Percentiles rank a stretch among this genome's conserved stretches.
phyloP scores from a whole-genome alignment of 1,140 invertebrate species.

The Zaprionus africanus region DNA sequence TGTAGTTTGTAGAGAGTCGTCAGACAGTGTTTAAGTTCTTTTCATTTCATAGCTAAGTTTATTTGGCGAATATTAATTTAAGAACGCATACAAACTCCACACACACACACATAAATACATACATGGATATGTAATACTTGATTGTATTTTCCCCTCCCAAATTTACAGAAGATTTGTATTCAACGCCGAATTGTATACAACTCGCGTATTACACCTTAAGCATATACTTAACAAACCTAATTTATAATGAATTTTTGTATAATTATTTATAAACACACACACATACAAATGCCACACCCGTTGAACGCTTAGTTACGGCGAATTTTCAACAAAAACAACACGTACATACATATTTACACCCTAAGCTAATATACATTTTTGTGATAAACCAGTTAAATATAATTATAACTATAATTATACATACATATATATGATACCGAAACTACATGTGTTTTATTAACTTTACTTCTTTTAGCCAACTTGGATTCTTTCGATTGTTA shows the following conservation, averaged over 20 bases:
- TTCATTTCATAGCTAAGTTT: conserved; percentile 50
- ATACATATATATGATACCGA: conserved; percentile 56
- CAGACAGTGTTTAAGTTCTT: conserved; percentile 45
- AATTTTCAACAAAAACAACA: conserved; percentile 32
- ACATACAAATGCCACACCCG: neutral
- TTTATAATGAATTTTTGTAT: conserved; percentile 52
- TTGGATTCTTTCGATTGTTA: neutral
- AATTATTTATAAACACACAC: conserved; percentile 36
- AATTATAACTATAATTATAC: conserved; percentile 38
- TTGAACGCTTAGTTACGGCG: conserved; percentile 18
- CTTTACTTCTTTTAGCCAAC: no score
- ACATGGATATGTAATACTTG: conserved; percentile 4
- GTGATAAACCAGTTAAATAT: conserved; percentile 76
- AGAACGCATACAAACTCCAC: conserved; percentile 15
- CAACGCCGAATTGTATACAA: conserved; percentile 25
- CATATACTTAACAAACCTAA: conserved; percentile 48
- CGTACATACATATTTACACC: conserved; percentile 50
- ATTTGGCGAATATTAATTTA: conserved; percentile 78
- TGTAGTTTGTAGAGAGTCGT: conserved; percentile 54
- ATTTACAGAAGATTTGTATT: conserved; percentile 54
- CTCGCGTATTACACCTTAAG: conserved; percentile 53
- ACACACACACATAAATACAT: conserved; percentile 10
- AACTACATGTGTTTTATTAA: neutral
- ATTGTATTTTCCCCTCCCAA: conserved; percentile 16
- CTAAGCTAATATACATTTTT: conserved; percentile 77